Conservation (phyloP, 2,113 vertebrate species). For the Crotophaga sulcirostris region DNA sequence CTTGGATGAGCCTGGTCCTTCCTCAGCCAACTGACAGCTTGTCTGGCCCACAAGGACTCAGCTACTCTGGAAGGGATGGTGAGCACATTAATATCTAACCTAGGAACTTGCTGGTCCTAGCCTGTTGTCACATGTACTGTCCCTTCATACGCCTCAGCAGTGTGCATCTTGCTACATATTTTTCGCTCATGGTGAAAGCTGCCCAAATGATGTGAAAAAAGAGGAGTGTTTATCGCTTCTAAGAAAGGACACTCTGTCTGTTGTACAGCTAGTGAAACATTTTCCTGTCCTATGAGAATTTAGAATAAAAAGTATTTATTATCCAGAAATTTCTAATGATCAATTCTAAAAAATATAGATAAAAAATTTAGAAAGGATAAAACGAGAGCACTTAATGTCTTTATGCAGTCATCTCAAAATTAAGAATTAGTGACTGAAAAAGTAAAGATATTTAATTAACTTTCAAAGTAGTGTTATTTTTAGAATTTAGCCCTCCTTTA, state of each 20-base stretch:
- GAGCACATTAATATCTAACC: neutral
- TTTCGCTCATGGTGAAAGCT: neutral
- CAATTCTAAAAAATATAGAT: neutral
- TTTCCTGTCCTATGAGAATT: neutral
- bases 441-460: neutral
- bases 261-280: neutral
- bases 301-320: neutral
- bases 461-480: neutral
- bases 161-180: neutral
- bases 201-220: neutral
- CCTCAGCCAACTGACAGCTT: fast-evolving
- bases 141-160: fast-evolving
- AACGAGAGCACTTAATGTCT: neutral
- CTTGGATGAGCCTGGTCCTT: neutral
- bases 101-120: neutral
- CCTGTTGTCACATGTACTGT: neutral
- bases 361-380: neutral
- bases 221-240: neutral
- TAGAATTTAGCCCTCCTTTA: neutral
- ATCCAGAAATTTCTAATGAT: neutral
- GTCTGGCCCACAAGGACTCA: neutral
- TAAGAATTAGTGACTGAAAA: neutral
- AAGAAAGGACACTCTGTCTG: neutral
- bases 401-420: neutral
- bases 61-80: neutral